Percentiles rank a stretch among this genome's conserved stretches.
phyloP scores from a whole-genome alignment of 2,797 vertebrate genomes.

The Urosaurus nigricauda region DNA sequence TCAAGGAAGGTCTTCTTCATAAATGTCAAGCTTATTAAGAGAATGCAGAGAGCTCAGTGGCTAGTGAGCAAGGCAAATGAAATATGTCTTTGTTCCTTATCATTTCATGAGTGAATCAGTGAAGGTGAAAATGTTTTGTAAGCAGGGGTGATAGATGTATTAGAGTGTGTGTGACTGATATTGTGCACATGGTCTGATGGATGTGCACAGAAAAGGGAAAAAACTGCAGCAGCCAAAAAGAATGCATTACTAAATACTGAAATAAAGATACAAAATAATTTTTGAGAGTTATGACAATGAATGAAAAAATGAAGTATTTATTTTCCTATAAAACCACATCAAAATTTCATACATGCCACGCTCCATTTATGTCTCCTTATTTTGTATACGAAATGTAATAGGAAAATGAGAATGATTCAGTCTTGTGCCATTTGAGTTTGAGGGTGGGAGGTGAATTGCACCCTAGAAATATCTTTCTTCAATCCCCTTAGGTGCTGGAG shows the following conservation, averaged over 20 bases:
- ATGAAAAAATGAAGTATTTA: slow-evolving; percentile 30
- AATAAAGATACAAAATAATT: background rate
- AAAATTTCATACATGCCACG: slow-evolving; percentile 9
- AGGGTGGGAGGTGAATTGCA: background rate
- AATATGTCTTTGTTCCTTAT: background rate
- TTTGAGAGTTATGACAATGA: slow-evolving; percentile 15
- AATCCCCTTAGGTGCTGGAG: background rate
- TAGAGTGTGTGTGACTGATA: background rate
- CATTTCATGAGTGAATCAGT: background rate
- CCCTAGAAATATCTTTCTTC: background rate
- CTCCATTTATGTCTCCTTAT: background rate
- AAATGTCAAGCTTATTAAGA: slow-evolving; percentile 27
- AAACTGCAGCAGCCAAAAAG: slow-evolving; percentile 10
- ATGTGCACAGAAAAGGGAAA: background rate
- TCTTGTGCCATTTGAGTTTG: background rate
- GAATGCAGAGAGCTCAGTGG: background rate
- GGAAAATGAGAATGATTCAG: background rate
- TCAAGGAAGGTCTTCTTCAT: slow-evolving; percentile 38
- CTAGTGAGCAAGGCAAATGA: background rate
- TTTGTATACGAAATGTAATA: slow-evolving; percentile 17
- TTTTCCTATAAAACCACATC: slow-evolving; percentile 62
- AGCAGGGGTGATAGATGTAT: background rate
- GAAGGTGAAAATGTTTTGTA: slow-evolving; percentile 7
- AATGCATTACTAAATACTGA: slow-evolving; percentile 10
- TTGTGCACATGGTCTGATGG: background rate